Base-by-base conservation (phyloP, 23 tunicate species). In the Diplosoma virens region DNA sequence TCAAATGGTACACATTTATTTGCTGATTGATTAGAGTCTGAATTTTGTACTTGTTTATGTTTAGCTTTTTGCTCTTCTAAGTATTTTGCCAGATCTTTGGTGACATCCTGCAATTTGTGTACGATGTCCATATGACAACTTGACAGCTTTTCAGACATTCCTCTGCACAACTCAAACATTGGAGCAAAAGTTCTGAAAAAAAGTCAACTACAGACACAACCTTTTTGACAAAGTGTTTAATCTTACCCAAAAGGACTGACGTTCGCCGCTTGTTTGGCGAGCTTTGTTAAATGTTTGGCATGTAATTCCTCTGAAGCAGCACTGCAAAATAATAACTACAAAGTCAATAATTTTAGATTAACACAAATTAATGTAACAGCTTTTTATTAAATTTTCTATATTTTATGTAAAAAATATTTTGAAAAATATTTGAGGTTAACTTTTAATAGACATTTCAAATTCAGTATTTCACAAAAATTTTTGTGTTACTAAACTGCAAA, bases 71-170 rank as follows among this genome's bases (percentile, higher is more conserved):
- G 88, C 67, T 92, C 97, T n/a, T 85, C 97, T 9, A 58, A 29
- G 60, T 92, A 92, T 37, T 92, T 85, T 32, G 82, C 29, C 35
- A 92, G 86, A 0, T 85, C 92, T 76, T 92, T 92, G 60, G 76
- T 81, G 31, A 92, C 75, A 20, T 92, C 97, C 24, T 85, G 84
- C 11, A 92, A 75, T 60, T 85, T 92, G 14, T 70, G 80, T 7
- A 81, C 92, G 50, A 69, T 68, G 53, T 92, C 97, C 77, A 81
- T 81, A 45, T 92, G 92, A 35, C 97, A 92, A 28, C 88, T 81
- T 29, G 97, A 85, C 29, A 92, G 66, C 50, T 92, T 92, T 46
- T 92, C 93, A 21, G 86, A 55, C 84, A 81, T 78, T 6, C 52
- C 82, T 63, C 58, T 61, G 5, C 85, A 34, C 14, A 84, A 53